Conservation (phyloP, 2,888 invertebrate species). For the Drosophila subquinaria region DNA sequence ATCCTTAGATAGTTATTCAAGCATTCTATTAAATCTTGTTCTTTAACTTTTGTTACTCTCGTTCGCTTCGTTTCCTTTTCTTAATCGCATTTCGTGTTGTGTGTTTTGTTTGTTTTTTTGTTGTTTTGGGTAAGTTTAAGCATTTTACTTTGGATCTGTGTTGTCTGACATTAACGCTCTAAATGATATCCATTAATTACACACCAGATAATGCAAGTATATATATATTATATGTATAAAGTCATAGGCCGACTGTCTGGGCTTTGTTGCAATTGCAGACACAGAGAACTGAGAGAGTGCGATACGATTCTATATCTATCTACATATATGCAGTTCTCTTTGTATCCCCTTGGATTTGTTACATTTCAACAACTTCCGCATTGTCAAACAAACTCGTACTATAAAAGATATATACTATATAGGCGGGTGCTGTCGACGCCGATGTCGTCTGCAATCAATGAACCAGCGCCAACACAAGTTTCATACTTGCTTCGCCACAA, state of each 20-base stretch:
- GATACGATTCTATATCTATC: conserved; percentile 50
- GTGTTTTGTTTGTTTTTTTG: not conserved
- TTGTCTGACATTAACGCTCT: conserved; percentile 43
- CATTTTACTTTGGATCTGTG: conserved; percentile 4
- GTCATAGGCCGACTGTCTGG: conserved; percentile 50
- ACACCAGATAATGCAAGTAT: conserved; percentile 50
- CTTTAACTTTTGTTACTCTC: conserved; percentile 32
- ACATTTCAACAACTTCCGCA: conserved; percentile 76
- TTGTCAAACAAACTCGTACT: conserved; percentile 74
- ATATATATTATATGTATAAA: conserved; percentile 34
- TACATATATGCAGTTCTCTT: conserved; percentile 67
- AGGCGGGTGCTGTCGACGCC: conserved; percentile 38
- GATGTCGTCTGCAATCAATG: conserved; percentile 68
- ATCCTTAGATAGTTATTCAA: conserved; percentile 57
- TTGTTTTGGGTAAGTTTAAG: conserved; percentile 55
- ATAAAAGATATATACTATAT: conserved; percentile 34
- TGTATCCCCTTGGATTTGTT: conserved; percentile 75
- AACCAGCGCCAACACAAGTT: conserved; percentile 58
- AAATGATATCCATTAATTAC: conserved; percentile 72
- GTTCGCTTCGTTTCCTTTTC: conserved; percentile 52
- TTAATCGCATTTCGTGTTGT: conserved; percentile 54
- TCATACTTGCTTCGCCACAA: conserved; percentile 19
- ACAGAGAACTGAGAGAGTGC: conserved; percentile 29
- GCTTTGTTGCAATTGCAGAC: conserved; percentile 72
- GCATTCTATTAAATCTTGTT: conserved; percentile 35